A percentile compares a stretch with the other conserved stretches of the same genome.
These are phyloP conservation scores for Macaria liturata DNA, from an alignment of 2,888 invertebrate genomes.

Conservation along the genomic window DNA sequence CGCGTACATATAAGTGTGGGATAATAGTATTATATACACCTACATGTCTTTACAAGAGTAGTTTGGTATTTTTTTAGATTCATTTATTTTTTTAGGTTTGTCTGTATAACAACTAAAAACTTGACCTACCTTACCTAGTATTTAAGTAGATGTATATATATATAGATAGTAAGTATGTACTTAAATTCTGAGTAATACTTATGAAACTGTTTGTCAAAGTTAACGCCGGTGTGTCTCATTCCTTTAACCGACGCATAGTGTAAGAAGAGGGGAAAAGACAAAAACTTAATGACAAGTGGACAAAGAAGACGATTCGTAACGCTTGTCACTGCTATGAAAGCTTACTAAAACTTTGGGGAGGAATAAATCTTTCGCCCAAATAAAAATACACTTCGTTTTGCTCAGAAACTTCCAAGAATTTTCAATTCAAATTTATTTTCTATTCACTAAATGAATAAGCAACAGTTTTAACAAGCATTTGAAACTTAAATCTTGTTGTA, in stretches of 20 bases:
- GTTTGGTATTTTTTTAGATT: no score
- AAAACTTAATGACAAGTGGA: conserved; percentile 83
- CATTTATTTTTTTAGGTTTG: no score
- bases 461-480: conserved; percentile 16
- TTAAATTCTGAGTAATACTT: no score
- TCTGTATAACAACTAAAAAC: no score
- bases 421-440: conserved; percentile 12
- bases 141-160: no score
- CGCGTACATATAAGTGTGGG: no score
- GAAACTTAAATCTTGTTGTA: conserved; percentile 4
- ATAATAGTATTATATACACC: no score
- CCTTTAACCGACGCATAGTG: conserved; percentile 59
- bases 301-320: conserved; percentile 77
- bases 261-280: conserved; percentile 69
- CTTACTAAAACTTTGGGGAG: conserved; percentile 23
- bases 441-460: conserved; percentile 12
- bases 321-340: conserved; percentile 66
- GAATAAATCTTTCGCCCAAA: conserved; percentile 11
- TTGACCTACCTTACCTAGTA: no score
- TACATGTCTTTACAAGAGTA: no score
- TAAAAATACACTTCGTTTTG: conserved; percentile 1
- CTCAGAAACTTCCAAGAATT: background rate
- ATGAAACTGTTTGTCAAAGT: no score
- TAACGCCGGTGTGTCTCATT: conserved; percentile 34
- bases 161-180: no score